Conservation (phyloP, 2,797 vertebrate species). For the Thaleichthys pacificus region DNA sequence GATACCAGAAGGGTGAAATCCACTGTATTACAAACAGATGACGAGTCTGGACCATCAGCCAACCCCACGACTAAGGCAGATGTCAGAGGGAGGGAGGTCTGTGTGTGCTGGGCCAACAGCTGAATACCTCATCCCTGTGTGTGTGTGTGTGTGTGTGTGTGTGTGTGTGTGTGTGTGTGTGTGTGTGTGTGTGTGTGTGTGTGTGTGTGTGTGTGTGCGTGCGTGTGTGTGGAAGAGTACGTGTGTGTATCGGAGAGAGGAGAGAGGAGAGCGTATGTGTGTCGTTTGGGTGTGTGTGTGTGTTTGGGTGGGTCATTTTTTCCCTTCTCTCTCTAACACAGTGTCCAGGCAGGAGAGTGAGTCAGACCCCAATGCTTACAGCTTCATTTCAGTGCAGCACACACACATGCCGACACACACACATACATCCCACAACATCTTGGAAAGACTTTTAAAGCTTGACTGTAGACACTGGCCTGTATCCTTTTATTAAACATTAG, state of each 20-base stretch:
- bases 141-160: slow-evolving; percentile 15
- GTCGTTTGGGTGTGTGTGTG: slow-evolving; percentile 30
- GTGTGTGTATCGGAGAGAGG: slow-evolving; percentile 8
- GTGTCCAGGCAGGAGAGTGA: slow-evolving; percentile 50
- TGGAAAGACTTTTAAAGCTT: background rate
- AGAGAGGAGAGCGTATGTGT: background rate
- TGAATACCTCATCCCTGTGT: slow-evolving; percentile 17
- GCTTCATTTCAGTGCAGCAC: slow-evolving; percentile 32
- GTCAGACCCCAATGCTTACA: slow-evolving; percentile 40
- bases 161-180: slow-evolving; percentile 24
- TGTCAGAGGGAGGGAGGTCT: slow-evolving; percentile 35
- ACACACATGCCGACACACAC: too few relatives aligned
- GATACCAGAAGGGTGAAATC: slow-evolving; percentile 46
- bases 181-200: slow-evolving; percentile 22
- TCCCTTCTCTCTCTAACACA: slow-evolving; percentile 43
- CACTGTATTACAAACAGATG: slow-evolving; percentile 58
- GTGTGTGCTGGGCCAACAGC: slow-evolving; percentile 12
- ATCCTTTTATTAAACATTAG: slow-evolving; percentile 5
- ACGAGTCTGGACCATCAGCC: slow-evolving; percentile 40
- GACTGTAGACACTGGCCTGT: background rate
- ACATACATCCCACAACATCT: slow-evolving; percentile 1
- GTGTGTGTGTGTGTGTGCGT: slow-evolving; percentile 22
- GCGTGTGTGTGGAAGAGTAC: background rate
- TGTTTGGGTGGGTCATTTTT: slow-evolving; percentile 49
- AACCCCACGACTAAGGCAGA: slow-evolving; percentile 42